Evolutionary conservation across 2,113 vertebrate genomes (phyloP), one percentile per base, ranked within the genome.

Genomic region (Egretta garzetta): DNA sequence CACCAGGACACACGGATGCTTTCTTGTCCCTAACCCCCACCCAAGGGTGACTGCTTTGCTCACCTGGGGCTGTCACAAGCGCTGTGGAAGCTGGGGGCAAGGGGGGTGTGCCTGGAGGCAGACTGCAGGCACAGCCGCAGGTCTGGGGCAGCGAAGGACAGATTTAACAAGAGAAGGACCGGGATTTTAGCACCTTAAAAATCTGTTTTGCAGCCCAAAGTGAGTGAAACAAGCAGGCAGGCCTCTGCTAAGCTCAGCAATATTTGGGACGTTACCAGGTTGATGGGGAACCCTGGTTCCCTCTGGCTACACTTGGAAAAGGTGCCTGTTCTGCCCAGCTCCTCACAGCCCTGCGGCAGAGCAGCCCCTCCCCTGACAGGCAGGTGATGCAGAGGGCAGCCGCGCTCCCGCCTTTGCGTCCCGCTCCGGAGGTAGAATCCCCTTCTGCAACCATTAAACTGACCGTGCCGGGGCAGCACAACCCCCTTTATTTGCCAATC

Each of bases 141-240:
- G 50, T 18, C 67, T 70, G 39, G 55, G 83, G 45, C 73, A 55
- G 67, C 0, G 0, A 53, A 70, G 62, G 62, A 35, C 62, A 83
- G n/a, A 23, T 79, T 75, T 81, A 91, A 87, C 32, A 35, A 35
- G 5, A 4, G 0, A 81, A 91, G 55, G 83, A 96, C 53, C 58
- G 62, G 53, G 45, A 92, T 94, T 96, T 95, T 96, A 96, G 96
- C 96, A 97, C 96, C 96, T 93, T 90, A 90, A 85, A 74, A 47
- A 68, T 75, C 47, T 50, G 47, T 75, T 97, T 68, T 88, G 90
- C 90, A 83, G 92, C 92, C 93, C 58, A 45, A 79, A 93, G 70
- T 1, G 0, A 67, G 72, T 63, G 73, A 93, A 74, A 39, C 43
- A 63, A 86, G 87, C 53, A 59, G 3, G 35, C n/a, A 21, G 60